Conservation (phyloP, 1,140 invertebrate species). For the Drosophila bipectinata region DNA sequence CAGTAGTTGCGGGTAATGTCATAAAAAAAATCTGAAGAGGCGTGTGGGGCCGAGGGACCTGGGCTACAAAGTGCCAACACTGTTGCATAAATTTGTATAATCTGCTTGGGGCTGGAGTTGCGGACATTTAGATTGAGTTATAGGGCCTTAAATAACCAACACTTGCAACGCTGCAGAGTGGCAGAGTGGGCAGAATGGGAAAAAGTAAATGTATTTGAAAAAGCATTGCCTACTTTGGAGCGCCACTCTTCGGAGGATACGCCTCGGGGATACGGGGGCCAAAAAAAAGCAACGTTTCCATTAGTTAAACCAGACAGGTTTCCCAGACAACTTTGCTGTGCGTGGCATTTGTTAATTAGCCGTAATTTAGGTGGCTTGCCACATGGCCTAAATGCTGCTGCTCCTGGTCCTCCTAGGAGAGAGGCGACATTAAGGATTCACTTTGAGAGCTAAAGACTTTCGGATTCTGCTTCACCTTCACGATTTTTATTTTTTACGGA, state of each 20-base stretch:
- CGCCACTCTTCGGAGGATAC: slow-evolving; percentile 41
- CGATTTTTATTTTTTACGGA: not conserved
- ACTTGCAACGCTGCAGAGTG: slow-evolving; percentile 34
- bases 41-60: slow-evolving; percentile 7
- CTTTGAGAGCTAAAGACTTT: slow-evolving; percentile 11
- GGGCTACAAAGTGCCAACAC: slow-evolving; percentile 62
- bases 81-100: slow-evolving; percentile 81
- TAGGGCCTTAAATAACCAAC: slow-evolving; percentile 61
- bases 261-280: not conserved
- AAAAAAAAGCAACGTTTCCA: slow-evolving; percentile 17
- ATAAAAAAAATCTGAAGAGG: slow-evolving; percentile 28
- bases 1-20: slow-evolving; percentile 32
- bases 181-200: not conserved
- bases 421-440: slow-evolving; percentile 19
- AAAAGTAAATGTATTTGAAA: slow-evolving; percentile 4
- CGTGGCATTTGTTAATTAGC: slow-evolving; percentile 73
- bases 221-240: slow-evolving; percentile 58
- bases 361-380: slow-evolving; percentile 41
- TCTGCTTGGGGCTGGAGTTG: slow-evolving; percentile 32
- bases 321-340: slow-evolving; percentile 38
- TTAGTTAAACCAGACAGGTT: slow-evolving; percentile 37
- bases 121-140: slow-evolving; percentile 69
- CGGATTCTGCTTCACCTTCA: not conserved
- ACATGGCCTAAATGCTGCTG: slow-evolving; percentile 34
- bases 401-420: not conserved